Percentiles rank a stretch among this genome's conserved stretches.
Conservation (phyloP, 2,888 invertebrate genomes). For the Chelonus formosanus region DNA sequence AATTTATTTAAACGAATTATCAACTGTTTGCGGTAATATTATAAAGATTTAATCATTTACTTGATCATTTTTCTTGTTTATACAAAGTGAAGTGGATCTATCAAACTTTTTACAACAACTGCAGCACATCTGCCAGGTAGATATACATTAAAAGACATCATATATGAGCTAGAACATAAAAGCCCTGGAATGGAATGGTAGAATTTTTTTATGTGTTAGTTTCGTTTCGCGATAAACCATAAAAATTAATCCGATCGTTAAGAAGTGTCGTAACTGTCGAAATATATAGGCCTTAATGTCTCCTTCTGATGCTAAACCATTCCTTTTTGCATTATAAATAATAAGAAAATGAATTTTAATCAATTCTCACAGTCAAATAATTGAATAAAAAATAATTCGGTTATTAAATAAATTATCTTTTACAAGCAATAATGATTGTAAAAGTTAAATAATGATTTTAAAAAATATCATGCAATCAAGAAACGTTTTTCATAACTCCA, state of each 20-base stretch:
- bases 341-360: too few species aligned
- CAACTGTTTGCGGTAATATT: not conserved
- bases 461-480: slow-evolving; percentile 38
- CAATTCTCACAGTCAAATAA: too few species aligned
- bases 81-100: slow-evolving; percentile 19
- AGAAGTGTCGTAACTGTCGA: slow-evolving; percentile 52
- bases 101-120: slow-evolving; percentile 17
- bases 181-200: slow-evolving; percentile 37
- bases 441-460: slow-evolving; percentile 31
- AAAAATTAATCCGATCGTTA: slow-evolving; percentile 61
- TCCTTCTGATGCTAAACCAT: not conserved
- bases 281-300: slow-evolving; percentile 51
- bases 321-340: too few species aligned
- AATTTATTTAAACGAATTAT: slow-evolving; percentile 3
- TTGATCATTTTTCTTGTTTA: not conserved
- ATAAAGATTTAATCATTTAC: not conserved
- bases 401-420: slow-evolving; percentile 9
- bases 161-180: slow-evolving; percentile 47
- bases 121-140: slow-evolving; percentile 31
- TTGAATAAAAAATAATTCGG: too few species aligned
- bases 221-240: slow-evolving; percentile 52
- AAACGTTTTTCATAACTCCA: slow-evolving; percentile 47
- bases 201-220: slow-evolving; percentile 44
- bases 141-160: slow-evolving; percentile 30
- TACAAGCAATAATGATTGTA: slow-evolving; percentile 28